Evolutionary conservation across 2,797 vertebrate species (phyloP).

Genomic region (Hemibagrus guttatus): DNA sequence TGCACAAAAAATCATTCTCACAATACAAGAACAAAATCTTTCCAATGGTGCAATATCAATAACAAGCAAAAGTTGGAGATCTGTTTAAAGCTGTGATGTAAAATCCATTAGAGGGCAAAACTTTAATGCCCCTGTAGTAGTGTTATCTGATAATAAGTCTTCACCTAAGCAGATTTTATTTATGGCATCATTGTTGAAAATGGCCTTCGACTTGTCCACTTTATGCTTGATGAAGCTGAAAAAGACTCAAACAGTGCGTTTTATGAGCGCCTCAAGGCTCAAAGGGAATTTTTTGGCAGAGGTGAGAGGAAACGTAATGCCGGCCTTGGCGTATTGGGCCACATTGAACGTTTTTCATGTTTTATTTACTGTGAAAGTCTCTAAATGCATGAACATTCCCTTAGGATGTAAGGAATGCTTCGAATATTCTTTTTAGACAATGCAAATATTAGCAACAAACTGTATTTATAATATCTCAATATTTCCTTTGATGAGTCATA

Average conservation of each 20-base stretch:
- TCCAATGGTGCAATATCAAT: background rate
- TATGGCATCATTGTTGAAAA: background rate
- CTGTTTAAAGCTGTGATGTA: slow-evolving; percentile 4
- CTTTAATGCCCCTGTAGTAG: background rate
- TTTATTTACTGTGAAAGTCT: background rate
- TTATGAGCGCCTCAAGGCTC: slow-evolving; percentile 10
- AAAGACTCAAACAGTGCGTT: background rate
- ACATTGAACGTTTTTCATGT: background rate
- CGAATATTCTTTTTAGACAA: background rate
- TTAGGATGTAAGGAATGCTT: background rate
- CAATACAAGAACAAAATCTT: background rate
- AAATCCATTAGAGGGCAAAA: background rate
- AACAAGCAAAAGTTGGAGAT: background rate
- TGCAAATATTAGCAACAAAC: background rate
- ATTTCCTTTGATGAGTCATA: background rate
- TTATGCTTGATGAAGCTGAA: slow-evolving; percentile 10
- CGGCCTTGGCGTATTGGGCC: background rate
- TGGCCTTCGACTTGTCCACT: background rate
- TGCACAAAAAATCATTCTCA: background rate
- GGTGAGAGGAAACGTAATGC: background rate
- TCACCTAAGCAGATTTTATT: slow-evolving; percentile 19
- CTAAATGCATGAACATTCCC: background rate
- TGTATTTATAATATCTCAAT: background rate
- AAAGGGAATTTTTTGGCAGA: background rate
- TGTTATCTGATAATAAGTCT: background rate